Percentiles rank a stretch among this genome's conserved stretches.
Conservation (phyloP, 2,888 invertebrate species). For the Notocelia uddmanniana region DNA sequence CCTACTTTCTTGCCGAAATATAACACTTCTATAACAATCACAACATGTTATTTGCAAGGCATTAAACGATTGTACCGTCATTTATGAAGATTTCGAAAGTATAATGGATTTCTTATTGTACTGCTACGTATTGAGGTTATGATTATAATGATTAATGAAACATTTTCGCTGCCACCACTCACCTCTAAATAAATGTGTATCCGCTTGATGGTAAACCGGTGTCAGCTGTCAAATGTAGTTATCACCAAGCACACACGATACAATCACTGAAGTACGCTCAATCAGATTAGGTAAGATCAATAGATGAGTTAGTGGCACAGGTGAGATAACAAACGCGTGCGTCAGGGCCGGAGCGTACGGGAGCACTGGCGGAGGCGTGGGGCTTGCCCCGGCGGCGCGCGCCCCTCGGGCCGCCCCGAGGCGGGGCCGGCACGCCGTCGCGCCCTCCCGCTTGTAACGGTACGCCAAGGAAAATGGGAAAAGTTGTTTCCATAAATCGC, state of each 20-base stretch:
- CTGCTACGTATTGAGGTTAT: too few species aligned
- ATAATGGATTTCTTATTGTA: neutral
- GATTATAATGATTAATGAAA: too few species aligned
- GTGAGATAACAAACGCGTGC: slow-evolving; percentile 60
- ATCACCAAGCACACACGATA: slow-evolving; percentile 42
- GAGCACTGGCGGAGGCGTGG: slow-evolving; percentile 61
- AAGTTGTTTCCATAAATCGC: slow-evolving; percentile 61
- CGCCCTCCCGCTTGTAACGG: slow-evolving; percentile 35
- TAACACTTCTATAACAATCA: too few species aligned
- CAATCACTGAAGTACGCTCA: slow-evolving; percentile 31
- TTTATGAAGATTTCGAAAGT: neutral
- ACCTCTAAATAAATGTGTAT: slow-evolving; percentile 25
- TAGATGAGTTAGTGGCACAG: slow-evolving; percentile 49
- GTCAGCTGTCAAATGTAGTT: slow-evolving; percentile 1
- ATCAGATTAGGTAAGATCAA: slow-evolving; percentile 29
- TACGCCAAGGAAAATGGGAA: slow-evolving; percentile 54
- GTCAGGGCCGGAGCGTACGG: slow-evolving; percentile 61
- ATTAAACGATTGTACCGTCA: neutral
- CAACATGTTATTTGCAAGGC: neutral
- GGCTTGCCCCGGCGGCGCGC: slow-evolving; percentile 51
- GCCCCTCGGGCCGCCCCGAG: slow-evolving; percentile 48
- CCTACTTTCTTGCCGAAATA: neutral
- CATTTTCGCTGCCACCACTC: slow-evolving; percentile 8
- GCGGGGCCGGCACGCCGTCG: slow-evolving; percentile 47
- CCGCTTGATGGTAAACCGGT: slow-evolving; percentile 18